Percentiles rank a stretch among this genome's conserved stretches.
These are phyloP conservation scores for Isurus oxyrinchus DNA, from an alignment of 2,113 vertebrate species.

Conservation along the genomic window DNA sequence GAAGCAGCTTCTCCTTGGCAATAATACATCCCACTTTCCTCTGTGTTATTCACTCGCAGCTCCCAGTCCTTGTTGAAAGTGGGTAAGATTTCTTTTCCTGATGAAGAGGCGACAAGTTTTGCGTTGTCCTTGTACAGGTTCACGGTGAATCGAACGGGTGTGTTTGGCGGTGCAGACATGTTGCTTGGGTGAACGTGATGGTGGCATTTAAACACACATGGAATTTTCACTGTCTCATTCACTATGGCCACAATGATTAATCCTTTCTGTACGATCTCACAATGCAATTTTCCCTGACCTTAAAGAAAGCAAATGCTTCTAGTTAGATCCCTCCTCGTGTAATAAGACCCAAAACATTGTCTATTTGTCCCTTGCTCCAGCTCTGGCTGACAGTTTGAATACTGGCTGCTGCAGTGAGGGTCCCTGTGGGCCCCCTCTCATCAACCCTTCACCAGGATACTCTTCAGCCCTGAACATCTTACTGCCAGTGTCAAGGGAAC, in stretches of 20 bases:
- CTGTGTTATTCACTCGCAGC: not conserved
- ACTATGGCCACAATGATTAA: not conserved
- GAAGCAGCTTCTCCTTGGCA: not conserved
- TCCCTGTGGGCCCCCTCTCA: too few relatives aligned
- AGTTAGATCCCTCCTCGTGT: not conserved
- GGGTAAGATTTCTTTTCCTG: too few relatives aligned
- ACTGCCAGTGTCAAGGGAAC: not conserved
- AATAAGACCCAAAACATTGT: not conserved
- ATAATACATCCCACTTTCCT: not conserved
- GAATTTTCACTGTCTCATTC: not conserved
- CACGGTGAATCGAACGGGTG: accelerated
- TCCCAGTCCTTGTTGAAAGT: accelerated
- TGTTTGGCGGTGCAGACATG: not conserved
- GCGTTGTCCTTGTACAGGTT: not conserved
- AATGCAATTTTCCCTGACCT: not conserved
- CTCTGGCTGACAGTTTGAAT: not conserved
- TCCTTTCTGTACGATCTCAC: not conserved
- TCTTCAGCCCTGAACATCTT: too few relatives aligned
- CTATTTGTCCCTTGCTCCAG: not conserved
- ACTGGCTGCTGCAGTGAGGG: too few relatives aligned
- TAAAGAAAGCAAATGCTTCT: not conserved
- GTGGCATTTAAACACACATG: not conserved
- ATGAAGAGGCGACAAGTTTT: accelerated
- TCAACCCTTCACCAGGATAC: too few relatives aligned
- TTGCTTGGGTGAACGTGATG: not conserved